phyloP scores from a whole-genome alignment of 2,888 invertebrate genomes.

The Latheticus oryzae region DNA sequence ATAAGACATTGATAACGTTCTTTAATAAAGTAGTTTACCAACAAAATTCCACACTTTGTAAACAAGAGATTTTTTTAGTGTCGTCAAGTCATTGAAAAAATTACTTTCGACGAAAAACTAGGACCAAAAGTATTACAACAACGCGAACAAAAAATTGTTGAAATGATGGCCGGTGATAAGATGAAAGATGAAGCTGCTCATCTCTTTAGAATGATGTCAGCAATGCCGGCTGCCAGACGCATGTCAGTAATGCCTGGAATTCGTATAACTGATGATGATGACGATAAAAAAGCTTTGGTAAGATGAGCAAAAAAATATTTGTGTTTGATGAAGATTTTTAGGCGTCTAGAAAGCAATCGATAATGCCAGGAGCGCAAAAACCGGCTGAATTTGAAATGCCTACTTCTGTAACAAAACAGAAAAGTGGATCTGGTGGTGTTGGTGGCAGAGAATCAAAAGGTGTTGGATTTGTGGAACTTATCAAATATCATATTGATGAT shows the following conservation, averaged over 20 bases:
- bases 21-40: conserved; percentile 51
- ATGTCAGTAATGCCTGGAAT: conserved; percentile 68
- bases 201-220: conserved; percentile 65
- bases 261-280: conserved; percentile 32
- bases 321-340: background rate
- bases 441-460: conserved; percentile 8
- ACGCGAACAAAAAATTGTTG: conserved; percentile 64
- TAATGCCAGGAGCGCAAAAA: conserved; percentile 34
- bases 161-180: conserved; percentile 62
- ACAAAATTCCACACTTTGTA: no score
- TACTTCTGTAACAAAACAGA: conserved; percentile 2
- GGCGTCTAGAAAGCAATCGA: conserved; percentile 18
- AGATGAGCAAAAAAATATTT: background rate
- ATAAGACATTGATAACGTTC: conserved; percentile 59
- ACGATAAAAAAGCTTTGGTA: conserved; percentile 20
- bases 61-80: conserved; percentile 55
- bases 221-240: conserved; percentile 64
- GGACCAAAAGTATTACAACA: conserved; percentile 61
- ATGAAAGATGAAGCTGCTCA: conserved; percentile 64
- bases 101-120: conserved; percentile 61
- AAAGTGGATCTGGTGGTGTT: conserved; percentile 3
- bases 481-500: conserved; percentile 40
- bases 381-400: conserved; percentile 20
- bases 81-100: conserved; percentile 60
- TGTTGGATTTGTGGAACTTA: conserved; percentile 36